Base-by-base conservation (phyloP, 1,140 invertebrate genomes). In the Eurytemora carolleeae region DNA sequence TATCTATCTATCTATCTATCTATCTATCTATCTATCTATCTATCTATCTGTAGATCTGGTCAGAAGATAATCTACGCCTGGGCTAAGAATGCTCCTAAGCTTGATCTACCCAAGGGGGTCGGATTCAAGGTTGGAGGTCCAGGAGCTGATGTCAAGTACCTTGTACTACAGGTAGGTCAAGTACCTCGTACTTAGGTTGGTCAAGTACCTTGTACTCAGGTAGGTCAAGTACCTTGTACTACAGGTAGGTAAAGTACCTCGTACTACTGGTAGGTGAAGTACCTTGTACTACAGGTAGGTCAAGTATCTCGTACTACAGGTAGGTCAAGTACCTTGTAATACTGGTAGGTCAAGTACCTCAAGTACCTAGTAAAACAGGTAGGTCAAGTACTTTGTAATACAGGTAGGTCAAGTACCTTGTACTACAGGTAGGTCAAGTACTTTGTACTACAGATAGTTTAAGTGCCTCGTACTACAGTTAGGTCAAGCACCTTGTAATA, bases 11-110 rank as follows among this genome's bases (percentile, higher is more conserved):
- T 18, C 24, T 26, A 18, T 19, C 44, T n/a, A n/a, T 1, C 57
- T 22, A 22, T n/a, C n/a, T 24, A 55, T 17, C 55, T 65, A 58
- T n/a, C n/a, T n/a, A n/a, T n/a, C n/a, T n/a, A n/a, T n/a, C n/a
- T n/a, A n/a, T n/a, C n/a, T n/a, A n/a, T n/a, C n/a, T 61, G 31
- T 65, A 21, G 68, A 67, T 53, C 66, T 12, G 72, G 70, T 0
- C 72, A 69, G 3, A 69, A 91, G 80, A 86, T 97, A 63, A 77
- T 98, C 20, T 98, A 96, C 74, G 93, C 93, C 0, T 98, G 94
- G 94, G 94, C 92, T 2, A 78, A 87, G 69, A 88, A 97, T 74
- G 94, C 95, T 0, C 89, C 91, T 2, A 78, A 78, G 26, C 75
- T 97, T 2, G 72, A 80, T 52, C 71, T 98, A 55, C 95, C 95